Evolutionary conservation across 2,113 vertebrate species (phyloP), one percentile per base, ranked within the genome.

Genomic region (Halcyon malimbica): DNA sequence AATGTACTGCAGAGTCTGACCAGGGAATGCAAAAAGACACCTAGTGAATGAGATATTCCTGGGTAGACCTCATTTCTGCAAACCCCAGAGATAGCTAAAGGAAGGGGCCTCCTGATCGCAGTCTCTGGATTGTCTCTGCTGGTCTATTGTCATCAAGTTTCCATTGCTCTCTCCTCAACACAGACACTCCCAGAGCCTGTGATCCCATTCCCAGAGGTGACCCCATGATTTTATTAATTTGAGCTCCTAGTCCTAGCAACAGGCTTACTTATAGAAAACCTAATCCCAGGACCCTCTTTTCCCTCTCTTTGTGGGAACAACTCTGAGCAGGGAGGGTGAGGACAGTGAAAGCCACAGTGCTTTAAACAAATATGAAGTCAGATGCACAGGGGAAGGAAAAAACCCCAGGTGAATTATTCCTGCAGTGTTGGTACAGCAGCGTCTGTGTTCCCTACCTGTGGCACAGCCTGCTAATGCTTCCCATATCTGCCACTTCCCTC

Each of bases 391-490:
- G 18, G 33, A 81, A 82, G 37, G 57, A 39, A 31, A 29, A 56
- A 50, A 57, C 28, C 17, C 26, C 35, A 14, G 4, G 51, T 67
- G 53, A 92, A 94, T 95, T 95, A 82, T 74, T 75, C 83, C 69
- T 84, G 62, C 42, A 59, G 54, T 24, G 35, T 57, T 78, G 67
- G 53, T 48, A 41, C 26, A 78, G 70, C 50, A 82, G n/a, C 64
- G 63, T 89, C 81, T 85, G 53, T 76, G 39, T 54, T 94, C 67
- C 77, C 42, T 54, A 53, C 5, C 6, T 81, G 71, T 17, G 6
- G 65, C 81, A 87, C 65, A 95, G 81, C 51, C 79, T 86, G 69
- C 62, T 89, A 91, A 94, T 81, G 35, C 29, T 76, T 82, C 37
- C 83, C 7, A 11, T 85, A 62, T 56, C 83, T 80, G 53, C 73